Percentiles rank a stretch among this genome's conserved stretches.
Conservation (phyloP, 1,140 invertebrate species). For the Leptopilina boulardi region DNA sequence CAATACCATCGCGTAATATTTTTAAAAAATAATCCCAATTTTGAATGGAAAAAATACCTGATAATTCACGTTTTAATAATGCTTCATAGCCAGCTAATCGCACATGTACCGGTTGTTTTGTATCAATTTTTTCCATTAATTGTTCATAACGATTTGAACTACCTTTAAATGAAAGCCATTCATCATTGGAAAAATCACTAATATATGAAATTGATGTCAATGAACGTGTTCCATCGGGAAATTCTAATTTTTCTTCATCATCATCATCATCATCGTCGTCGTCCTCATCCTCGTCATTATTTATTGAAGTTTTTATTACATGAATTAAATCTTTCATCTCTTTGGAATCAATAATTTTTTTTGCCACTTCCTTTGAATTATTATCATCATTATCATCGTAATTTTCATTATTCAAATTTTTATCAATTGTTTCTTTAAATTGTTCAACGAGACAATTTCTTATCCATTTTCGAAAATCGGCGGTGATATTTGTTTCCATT, state of each 20-base stretch:
- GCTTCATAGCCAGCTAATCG: constrained; percentile 69
- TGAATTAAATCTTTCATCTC: constrained; percentile 63
- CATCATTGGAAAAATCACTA: constrained; percentile 65
- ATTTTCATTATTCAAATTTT: constrained; percentile 54
- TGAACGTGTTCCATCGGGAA: constrained; percentile 42
- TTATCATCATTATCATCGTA: constrained; percentile 35
- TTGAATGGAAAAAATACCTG: constrained; percentile 54
- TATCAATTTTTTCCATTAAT: constrained; percentile 64
- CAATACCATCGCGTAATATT: constrained; percentile 62
- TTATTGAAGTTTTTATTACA: constrained; percentile 54
- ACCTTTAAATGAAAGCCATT: constrained; percentile 62
- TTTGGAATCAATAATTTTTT: constrained; percentile 63
- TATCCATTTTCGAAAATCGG: constrained; percentile 65
- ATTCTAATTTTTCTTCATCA: constrained; percentile 52
- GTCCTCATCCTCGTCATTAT: no score
- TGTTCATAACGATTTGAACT: constrained; percentile 53
- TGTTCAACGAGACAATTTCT: constrained; percentile 65
- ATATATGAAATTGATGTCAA: constrained; percentile 61
- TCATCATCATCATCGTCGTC: no score
- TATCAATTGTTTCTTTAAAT: constrained; percentile 62
- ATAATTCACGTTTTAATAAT: constrained; percentile 66
- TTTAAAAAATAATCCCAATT: constrained; percentile 65
- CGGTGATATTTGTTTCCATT: constrained; percentile 62
- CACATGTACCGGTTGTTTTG: constrained; percentile 69
- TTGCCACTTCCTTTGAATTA: constrained; percentile 50